Conservation (phyloP, 2,888 invertebrate genomes). For the Meiosimyza decipiens region DNA sequence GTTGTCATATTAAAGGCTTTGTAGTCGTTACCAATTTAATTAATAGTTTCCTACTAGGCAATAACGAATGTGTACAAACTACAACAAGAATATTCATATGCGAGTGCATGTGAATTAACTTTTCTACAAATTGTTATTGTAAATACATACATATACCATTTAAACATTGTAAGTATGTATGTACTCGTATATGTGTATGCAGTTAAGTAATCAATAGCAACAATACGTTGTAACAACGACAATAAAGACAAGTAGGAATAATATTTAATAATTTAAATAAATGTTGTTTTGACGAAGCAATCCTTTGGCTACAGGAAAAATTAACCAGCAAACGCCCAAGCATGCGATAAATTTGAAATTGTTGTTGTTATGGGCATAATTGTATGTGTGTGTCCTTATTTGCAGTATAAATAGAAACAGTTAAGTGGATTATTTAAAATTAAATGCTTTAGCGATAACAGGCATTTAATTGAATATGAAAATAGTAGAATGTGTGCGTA, state of each 20-base stretch:
- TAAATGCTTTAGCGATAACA: neutral
- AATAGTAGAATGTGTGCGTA: neutral
- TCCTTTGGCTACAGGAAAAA: neutral
- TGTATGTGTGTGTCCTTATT: neutral
- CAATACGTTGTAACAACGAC: too few relatives aligned
- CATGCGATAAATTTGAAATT: neutral
- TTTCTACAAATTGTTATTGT: too few relatives aligned
- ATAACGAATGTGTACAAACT: too few relatives aligned
- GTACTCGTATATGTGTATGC: too few relatives aligned
- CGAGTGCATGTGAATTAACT: too few relatives aligned
- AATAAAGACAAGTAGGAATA: constrained; percentile 4
- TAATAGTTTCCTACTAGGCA: too few relatives aligned
- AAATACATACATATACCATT: too few relatives aligned
- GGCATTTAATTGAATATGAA: constrained; percentile 5
- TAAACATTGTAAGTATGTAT: too few relatives aligned
- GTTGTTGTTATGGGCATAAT: neutral
- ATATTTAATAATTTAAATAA: constrained; percentile 22
- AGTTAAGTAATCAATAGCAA: too few relatives aligned
- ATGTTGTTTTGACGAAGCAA: constrained; percentile 3
- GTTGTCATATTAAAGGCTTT: too few relatives aligned
- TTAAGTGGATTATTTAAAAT: constrained; percentile 19
- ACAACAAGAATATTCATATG: too few relatives aligned
- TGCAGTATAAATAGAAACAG: constrained; percentile 13
- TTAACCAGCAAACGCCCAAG: neutral
- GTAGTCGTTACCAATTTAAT: too few relatives aligned